phyloP scores from a whole-genome alignment of 53 echinoderm and acorn worm genomes.

The Stichopus horrens region DNA sequence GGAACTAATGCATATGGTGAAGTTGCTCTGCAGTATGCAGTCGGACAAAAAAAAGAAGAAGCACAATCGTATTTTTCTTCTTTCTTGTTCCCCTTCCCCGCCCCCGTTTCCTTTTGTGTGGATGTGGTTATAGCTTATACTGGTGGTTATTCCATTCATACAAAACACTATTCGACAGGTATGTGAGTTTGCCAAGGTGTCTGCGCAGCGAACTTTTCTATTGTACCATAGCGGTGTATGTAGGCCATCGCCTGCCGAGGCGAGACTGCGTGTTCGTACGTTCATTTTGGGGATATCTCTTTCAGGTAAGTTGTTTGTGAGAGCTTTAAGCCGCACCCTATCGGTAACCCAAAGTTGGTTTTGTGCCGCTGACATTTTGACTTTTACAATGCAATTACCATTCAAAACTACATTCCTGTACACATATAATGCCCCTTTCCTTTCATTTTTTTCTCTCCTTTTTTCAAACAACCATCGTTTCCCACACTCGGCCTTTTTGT shows the following conservation, averaged over 20 bases:
- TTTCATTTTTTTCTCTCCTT: no score
- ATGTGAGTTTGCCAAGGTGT: not conserved
- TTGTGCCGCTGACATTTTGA: slow-evolving; percentile 36
- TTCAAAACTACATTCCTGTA: slow-evolving; percentile 20
- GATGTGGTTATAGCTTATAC: no score
- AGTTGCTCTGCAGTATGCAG: no score
- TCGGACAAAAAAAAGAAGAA: no score
- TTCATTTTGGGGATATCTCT: not conserved
- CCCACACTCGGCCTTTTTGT: slow-evolving; percentile 13
- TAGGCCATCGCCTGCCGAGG: no score
- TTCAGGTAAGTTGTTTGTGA: not conserved
- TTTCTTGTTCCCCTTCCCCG: no score
- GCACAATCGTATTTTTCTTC: no score
- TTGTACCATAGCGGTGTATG: no score
- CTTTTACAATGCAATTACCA: slow-evolving; percentile 39
- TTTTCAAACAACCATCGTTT: not conserved
- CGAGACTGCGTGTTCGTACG: not conserved
- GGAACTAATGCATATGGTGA: no score
- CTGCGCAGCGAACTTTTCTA: not conserved
- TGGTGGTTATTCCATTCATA: no score
- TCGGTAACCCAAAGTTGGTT: slow-evolving; percentile 23
- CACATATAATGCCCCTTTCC: slow-evolving; percentile 4
- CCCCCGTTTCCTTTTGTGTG: no score
- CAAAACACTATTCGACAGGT: no score
- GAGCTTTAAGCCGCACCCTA: slow-evolving; percentile 19